These are phyloP conservation scores for Lamellibrachia satsuma DNA, from an alignment of 2,888 invertebrate genomes.

Conservation along the genomic window DNA sequence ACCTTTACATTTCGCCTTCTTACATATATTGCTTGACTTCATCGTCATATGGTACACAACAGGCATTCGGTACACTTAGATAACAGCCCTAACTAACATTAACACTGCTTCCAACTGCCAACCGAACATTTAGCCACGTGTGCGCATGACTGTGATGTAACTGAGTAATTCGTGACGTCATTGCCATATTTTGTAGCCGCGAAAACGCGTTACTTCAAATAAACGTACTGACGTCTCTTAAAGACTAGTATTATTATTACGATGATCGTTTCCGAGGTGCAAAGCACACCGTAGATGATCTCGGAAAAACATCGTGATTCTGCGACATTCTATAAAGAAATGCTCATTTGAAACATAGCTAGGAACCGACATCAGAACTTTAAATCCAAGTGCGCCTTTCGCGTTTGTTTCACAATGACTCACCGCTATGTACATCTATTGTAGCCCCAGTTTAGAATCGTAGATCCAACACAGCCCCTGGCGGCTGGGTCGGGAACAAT, in stretches of 20 bases:
- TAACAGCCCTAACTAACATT: neutral
- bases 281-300: neutral
- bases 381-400: neutral
- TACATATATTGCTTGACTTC: conserved; percentile 18
- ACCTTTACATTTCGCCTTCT: conserved; percentile 20
- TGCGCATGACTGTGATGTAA: conserved; percentile 17
- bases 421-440: neutral
- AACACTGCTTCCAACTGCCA: conserved; percentile 17
- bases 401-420: neutral
- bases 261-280: neutral
- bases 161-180: conserved; percentile 17
- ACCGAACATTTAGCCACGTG: conserved; percentile 1
- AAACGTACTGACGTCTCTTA: neutral
- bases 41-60: conserved; percentile 19
- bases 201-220: conserved; percentile 13
- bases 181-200: neutral
- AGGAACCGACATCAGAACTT: neutral
- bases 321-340: neutral
- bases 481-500: too few species aligned
- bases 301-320: neutral
- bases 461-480: too few species aligned
- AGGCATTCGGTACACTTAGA: neutral
- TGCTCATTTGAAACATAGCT: neutral
- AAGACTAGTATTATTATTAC: neutral
- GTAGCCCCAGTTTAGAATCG: neutral